Conservation (phyloP, 2,888 invertebrate genomes). For the Callosobruchus maculatus region DNA sequence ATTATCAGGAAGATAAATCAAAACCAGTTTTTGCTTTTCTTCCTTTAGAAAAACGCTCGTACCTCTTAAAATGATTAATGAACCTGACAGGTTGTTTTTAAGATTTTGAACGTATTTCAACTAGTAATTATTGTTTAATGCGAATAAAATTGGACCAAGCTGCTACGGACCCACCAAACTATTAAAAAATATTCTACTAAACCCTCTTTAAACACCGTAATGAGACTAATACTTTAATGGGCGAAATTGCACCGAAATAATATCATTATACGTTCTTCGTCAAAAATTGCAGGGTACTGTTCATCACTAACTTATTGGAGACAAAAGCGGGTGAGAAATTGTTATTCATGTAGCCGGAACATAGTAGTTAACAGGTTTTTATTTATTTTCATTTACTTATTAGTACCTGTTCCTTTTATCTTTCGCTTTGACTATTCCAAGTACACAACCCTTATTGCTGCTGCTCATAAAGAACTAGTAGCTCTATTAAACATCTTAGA, state of each 20-base stretch:
- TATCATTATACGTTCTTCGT: not conserved
- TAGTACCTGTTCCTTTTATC: too few species aligned
- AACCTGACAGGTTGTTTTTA: not conserved
- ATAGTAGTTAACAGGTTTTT: not conserved
- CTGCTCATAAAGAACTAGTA: too few species aligned
- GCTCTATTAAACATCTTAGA: too few species aligned
- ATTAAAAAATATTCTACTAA: conserved; percentile 1
- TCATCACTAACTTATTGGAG: not conserved
- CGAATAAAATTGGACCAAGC: conserved; percentile 1
- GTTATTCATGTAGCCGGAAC: not conserved
- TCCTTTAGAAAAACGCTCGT: not conserved
- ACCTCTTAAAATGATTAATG: conserved; percentile 1
- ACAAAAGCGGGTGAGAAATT: not conserved
- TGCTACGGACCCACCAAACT: not conserved
- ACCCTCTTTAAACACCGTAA: conserved; percentile 1
- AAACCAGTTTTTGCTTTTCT: not conserved
- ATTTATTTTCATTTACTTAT: too few species aligned
- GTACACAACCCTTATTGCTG: too few species aligned
- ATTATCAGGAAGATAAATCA: conserved; percentile 1
- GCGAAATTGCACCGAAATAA: not conserved
- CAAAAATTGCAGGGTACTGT: not conserved
- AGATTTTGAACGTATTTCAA: not conserved
- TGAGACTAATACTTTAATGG: not conserved
- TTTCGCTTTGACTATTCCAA: too few species aligned
- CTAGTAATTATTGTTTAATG: conserved; percentile 2